Base-by-base conservation (phyloP, 2,888 invertebrate genomes). In the Parnassius orleans region DNA sequence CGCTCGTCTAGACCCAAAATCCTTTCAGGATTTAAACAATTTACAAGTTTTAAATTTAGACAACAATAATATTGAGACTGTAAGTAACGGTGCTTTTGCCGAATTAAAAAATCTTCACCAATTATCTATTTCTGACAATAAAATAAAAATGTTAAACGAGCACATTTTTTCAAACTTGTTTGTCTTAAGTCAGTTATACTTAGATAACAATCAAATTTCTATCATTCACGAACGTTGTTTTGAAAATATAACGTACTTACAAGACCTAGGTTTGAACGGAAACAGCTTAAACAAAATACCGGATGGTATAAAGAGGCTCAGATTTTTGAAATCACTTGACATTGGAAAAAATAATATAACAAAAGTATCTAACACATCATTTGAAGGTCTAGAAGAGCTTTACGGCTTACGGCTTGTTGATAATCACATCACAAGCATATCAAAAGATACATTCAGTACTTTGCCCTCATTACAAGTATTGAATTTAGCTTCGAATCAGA, bases 311-410 rank as follows among this genome's bases (percentile, higher is more conserved):
- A 93, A 93, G 61, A 93, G 93, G 68, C 84, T 96, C 50, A 86
- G 93, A 57, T 94, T 94, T 74, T 85, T 97, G 62, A 95, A 95
- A 81, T 95, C 95, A 1, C 92, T 97, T 58, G 96, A 97, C 82
- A 92, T 97, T 67, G 96, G 96, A 7, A 95, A 96, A 79, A 97
- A 97, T 83, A 93, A 93, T 67, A 95, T 98, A 70, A 93, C 94
- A 56, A 90, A 89, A 63, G 92, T 97, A 66, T 93, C 92, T n/a
- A 95, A 95, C 78, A 92, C 93, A 47, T 95, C 95, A 33, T 96
- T 97, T 77, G 93, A 93, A 72, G 95, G 96, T 0, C 85, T 97
- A 67, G 93, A 94, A 76, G 94, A 95, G 67, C 91, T 98, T 10
- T 95, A 95, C 74, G 95, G 95, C 1, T 86, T 98, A 42, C 93